Evolutionary conservation across 2,888 invertebrate species (phyloP).

Genomic region (Drosophila leonis): DNA sequence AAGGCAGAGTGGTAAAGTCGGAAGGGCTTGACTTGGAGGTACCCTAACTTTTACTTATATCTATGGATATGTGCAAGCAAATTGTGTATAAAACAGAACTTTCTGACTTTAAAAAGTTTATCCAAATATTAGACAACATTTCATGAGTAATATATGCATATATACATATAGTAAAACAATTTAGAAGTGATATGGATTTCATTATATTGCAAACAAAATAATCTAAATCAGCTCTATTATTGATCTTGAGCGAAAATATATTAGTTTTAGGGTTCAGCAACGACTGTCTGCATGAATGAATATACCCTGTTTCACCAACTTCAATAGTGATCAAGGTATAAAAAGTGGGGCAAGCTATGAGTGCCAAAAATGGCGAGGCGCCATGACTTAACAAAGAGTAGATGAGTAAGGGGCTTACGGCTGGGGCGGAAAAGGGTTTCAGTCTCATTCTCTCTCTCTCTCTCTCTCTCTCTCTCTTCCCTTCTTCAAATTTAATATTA

Average conservation of each 20-base stretch:
- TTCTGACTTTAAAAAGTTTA: too few relatives aligned
- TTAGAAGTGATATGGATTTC: too few relatives aligned
- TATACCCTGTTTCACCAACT: neutral
- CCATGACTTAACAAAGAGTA: conserved; percentile 18
- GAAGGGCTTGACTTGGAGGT: neutral
- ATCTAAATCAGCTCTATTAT: neutral
- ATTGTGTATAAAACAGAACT: too few relatives aligned
- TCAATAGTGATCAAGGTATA: neutral
- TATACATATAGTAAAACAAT: too few relatives aligned
- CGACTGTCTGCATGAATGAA: neutral
- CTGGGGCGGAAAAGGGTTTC: conserved; percentile 63
- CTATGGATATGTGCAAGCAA: too few relatives aligned
- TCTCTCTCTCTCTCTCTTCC: neutral
- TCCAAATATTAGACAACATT: too few relatives aligned
- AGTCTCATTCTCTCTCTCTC: neutral
- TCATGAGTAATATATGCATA: too few relatives aligned
- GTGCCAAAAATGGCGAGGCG: conserved; percentile 47
- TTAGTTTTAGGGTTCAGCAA: neutral
- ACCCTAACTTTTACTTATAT: neutral
- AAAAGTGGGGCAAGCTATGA: conserved; percentile 26
- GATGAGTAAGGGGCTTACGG: neutral
- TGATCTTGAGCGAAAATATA: neutral
- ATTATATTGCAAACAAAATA: too few relatives aligned
- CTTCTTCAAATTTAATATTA: conserved; percentile 41
- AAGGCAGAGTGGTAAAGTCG: neutral